Percentiles rank a stretch among this genome's conserved stretches.
Evolutionary conservation across 2,113 vertebrate genomes (phyloP).

Genomic region (Thinocorus orbignyianus): DNA sequence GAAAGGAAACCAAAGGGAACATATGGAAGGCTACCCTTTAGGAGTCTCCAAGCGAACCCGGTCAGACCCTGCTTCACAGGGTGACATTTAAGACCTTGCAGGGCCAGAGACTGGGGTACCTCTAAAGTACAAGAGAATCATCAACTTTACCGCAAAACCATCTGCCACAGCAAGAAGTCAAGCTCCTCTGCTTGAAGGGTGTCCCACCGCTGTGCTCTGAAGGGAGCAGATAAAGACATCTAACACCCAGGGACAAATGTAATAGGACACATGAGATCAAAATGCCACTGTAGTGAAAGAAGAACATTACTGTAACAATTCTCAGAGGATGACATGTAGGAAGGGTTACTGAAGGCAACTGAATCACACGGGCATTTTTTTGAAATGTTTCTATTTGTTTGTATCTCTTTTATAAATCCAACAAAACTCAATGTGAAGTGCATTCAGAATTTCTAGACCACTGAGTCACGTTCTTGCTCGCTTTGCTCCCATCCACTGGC

Average conservation of each 20-base stretch:
- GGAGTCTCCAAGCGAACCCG: neutral
- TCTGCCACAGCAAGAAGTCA: neutral
- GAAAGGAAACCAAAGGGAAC: neutral
- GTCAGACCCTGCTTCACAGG: neutral
- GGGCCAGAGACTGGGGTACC: neutral
- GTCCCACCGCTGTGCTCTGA: neutral
- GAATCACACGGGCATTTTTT: neutral
- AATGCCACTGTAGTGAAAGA: neutral
- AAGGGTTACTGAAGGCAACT: neutral
- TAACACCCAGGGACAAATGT: neutral
- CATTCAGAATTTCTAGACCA: neutral
- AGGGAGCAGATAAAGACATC: neutral
- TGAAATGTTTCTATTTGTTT: neutral
- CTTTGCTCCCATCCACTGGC: neutral
- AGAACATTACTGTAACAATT: rapidly evolving
- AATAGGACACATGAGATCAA: neutral
- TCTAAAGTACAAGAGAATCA: neutral
- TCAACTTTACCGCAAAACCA: neutral
- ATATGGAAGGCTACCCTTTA: neutral
- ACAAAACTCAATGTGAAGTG: neutral
- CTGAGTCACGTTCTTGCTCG: neutral
- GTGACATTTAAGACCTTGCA: neutral
- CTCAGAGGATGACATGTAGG: neutral
- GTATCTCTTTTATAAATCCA: neutral
- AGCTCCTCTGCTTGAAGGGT: neutral